Evolutionary conservation across 2,113 vertebrate genomes (phyloP), one percentile per base, ranked within the genome.

Genomic region (Colinus virginianus): DNA sequence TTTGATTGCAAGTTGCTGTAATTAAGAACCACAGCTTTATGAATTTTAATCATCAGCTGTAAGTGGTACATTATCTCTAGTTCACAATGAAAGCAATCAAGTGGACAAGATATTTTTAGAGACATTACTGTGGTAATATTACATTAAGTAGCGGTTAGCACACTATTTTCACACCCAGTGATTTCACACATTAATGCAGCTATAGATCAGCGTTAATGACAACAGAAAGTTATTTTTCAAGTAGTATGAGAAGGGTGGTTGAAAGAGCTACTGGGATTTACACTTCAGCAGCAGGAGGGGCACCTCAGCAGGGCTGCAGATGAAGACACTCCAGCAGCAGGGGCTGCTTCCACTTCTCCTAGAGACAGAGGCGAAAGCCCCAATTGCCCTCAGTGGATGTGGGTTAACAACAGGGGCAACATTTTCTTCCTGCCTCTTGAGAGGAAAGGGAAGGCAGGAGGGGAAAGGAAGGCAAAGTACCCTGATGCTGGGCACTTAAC

Each of bases 11-110:
- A 96, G 96, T 94, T 96, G 95, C 93, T 96, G 95, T 96, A 96
- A 96, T 96, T 96, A 96, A 96, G 96, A 94, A 91, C 90, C 94
- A 94, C 94, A 93, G 96, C 96, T 93, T 94, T 96, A 96, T 96
- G 95, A 96, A 95, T 96, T 96, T 96, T 95, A 96, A 95, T 96
- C 95, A 95, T 96, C 96, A 96, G 91, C 94, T 94, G 87, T 96
- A 96, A 96, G 95, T 96, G 96, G 91, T 93, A 91, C 95, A 96
- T 96, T 96, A 96, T 96, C 95, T 96, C 96, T 80, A 83, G 93
- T 85, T 96, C 94, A 96, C 95, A 96, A 96, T 94, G 95, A 96
- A 96, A 96, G 95, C 95, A 96, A 96, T 96, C 94, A 96, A 96
- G 91, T 94, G 94, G 95, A 95, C 94, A 96, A 95, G 96, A 95